A percentile compares a stretch with the other conserved stretches of the same genome.
These are phyloP conservation scores for Pycnomerus fuliginosus DNA, from an alignment of 2,888 invertebrate species.

Conservation along the genomic window DNA sequence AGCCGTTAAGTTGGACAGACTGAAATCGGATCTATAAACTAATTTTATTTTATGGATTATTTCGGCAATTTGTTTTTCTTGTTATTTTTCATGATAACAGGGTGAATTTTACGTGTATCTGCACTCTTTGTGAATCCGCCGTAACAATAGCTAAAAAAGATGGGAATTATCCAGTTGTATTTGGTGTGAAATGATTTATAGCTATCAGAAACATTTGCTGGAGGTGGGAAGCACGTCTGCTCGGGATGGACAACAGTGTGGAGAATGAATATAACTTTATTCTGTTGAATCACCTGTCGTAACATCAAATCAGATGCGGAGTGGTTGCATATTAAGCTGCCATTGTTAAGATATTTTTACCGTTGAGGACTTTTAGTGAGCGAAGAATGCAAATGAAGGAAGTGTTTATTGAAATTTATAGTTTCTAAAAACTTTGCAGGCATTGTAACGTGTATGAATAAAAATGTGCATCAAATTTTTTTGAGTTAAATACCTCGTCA, in stretches of 20 bases:
- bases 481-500: too few species aligned
- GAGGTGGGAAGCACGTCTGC: constrained; percentile 36
- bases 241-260: constrained; percentile 34
- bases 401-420: constrained; percentile 21
- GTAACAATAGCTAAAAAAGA: too few species aligned
- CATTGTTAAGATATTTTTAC: too few species aligned
- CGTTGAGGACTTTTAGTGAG: too few species aligned
- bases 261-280: constrained; percentile 33
- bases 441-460: too few species aligned
- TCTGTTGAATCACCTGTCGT: constrained; percentile 38
- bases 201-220: constrained; percentile 52
- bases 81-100: too few species aligned
- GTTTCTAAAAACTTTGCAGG: constrained; percentile 17
- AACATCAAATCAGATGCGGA: too few species aligned
- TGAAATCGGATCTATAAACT: constrained; percentile 37
- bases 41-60: constrained; percentile 34
- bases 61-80: constrained; percentile 22
- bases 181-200: constrained; percentile 48
- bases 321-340: too few species aligned
- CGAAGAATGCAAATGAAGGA: constrained; percentile 22
- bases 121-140: too few species aligned
- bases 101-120: too few species aligned
- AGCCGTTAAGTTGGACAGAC: constrained; percentile 47
- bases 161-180: constrained; percentile 38
- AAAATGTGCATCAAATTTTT: too few species aligned